Evolutionary conservation across 2,888 invertebrate genomes (phyloP), one percentile per base, ranked within the genome.

Genomic region (Sphaeridia pumilis): DNA sequence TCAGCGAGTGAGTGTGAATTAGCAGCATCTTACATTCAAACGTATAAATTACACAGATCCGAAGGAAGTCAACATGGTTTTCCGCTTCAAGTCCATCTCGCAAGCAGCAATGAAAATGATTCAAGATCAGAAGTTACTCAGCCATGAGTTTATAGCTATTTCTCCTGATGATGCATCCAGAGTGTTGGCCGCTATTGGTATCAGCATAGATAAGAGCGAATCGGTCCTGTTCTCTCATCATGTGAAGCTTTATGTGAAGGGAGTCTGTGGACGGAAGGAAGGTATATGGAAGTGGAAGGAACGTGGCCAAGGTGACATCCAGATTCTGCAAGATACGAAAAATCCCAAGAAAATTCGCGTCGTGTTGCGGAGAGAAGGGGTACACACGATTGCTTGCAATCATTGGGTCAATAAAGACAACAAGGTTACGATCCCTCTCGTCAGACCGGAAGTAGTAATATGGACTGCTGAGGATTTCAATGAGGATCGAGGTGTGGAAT

Each of bases 201-300:
- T n/a, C n/a, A n/a, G n/a, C n/a, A n/a, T n/a, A 2, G 93, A 95
- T 71, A 93, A 94, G 69, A 83, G 92, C 26, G 93, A 93, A 69
- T 71, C 69, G 17, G 69, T 78, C 31, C 66, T 86, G 46, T 94
- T 88, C 69, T 80, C 82, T 21, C 83, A 88, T 63, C 77, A 92
- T 41, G 83, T 84, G 14, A 89, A 84, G 66, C 72, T 95, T 45
- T 92, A 74, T 67, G 83, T 48, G 17, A 48, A 25, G 14, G 17
- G 38, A 17, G 38, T 20, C 20, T 5, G 38, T 38, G 54, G 48
- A 17, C 73, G 76, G 0, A 83, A 81, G 51, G 87, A 92, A 69
- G n/a, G n/a, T n/a, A n/a, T n/a, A n/a, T n/a, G n/a, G 22, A 5
- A 7, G 4, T 95, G 94, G 94, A 95, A 95, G 68, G 95, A 95